Evolutionary conservation across 2,113 vertebrate genomes (phyloP), one percentile per base, ranked within the genome.

Genomic region (Tetraodon nigroviridis): DNA sequence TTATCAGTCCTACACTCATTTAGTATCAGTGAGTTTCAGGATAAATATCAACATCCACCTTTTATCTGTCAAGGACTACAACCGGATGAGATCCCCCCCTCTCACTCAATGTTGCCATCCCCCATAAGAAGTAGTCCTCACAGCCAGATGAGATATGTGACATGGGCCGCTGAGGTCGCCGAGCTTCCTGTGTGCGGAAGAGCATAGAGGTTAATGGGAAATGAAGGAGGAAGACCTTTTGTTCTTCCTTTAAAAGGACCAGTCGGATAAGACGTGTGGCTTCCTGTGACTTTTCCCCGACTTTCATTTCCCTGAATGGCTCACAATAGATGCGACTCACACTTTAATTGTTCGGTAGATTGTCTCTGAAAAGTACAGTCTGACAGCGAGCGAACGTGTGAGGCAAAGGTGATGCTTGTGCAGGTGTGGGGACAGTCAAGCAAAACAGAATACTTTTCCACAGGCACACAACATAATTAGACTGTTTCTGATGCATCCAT

Each of bases 171-270:
- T 6, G 69, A 71, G 83, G 84, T 85, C 79, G 71, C 64, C 57
- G 29, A 78, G 80, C 83, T 83, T 88, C 83, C 75, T 79, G 78
- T 82, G 73, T 67, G 72, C n/a, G 22, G 67, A 84, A 75, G 76
- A 77, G 61, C 81, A 72, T 40, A 20, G 70, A 76, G 84, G 81
- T 84, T 88, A 86, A 87, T 88, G 74, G 79, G 80, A 88, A 80
- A 77, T 71, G 81, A 78, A 79, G 73, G 75, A 78, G 71, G 78
- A 74, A 79, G 75, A 69, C 76, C 84, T 82, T 82, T 84, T 85
- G 78, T 82, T 86, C 81, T 75, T 65, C 42, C 61, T 81, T 80
- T 78, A 80, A 81, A 80, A 78, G 75, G 51, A 32, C 67, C 72
- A 41, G 75, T 66, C 71, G 67, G 69, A 82, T 79, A 84, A 86